Base-by-base conservation (phyloP, 2,113 vertebrate species). In the Plestiodon gilberti region DNA sequence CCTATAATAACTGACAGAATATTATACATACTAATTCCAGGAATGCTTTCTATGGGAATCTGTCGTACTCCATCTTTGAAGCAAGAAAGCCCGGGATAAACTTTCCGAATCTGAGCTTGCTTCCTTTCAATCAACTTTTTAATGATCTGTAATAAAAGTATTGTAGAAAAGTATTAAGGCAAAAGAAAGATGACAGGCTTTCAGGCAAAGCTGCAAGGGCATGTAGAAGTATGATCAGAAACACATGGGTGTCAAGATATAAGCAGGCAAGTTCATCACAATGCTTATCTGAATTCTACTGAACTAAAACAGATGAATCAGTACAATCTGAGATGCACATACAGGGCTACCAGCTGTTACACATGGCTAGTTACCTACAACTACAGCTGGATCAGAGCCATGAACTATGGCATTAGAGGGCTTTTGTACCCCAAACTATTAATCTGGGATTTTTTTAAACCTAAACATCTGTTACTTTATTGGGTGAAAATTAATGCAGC, bases 51-150 rank as follows among this genome's bases (percentile, higher is more conserved):
- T 89, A 99, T 98, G 30, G 99, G 98, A 96, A 99, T 99, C 96
- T 99, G 99, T 76, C 98, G 97, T 83, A 99, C 98, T 94, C 99
- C 99, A 83, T 99, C 99, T 96, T 99, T 99, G 96, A 99, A 99
- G 95, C 98, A 99, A 73, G 98, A 98, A 90, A 99, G 98, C n/a
- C 99, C 99, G 15, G 99, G 99, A 87, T 99, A 99, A 90, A 99
- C 98, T 94, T 99, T 99, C 86, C 98, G 96, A 93, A 99, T 99
- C 95, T 99, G 99, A 86, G 98, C 98, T 96, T 99, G 99, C 90
- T 99, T 99, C 90, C 99, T 97, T 96, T 99, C 99, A 43, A 99
- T 99, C 93, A 99, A 96, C 94, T 99, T 99, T 94, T 99, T 99
- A 92, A 99, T 99, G 84, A 99, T 99, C 99, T 99, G 96, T 78